These are phyloP conservation scores for Drymonia ruficornis DNA, from an alignment of 2,888 invertebrate species.

Conservation along the genomic window DNA sequence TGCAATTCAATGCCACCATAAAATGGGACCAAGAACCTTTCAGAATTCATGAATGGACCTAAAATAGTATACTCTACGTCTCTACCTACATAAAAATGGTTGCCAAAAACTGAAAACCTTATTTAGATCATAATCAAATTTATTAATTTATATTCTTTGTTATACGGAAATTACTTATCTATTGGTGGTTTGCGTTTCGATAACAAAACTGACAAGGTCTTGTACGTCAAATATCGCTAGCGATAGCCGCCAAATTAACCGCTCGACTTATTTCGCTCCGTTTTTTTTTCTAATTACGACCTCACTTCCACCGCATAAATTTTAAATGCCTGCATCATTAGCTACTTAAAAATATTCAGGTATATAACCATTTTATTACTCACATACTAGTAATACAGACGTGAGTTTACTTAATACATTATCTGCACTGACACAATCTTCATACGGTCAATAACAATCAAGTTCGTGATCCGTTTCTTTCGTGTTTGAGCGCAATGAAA, in stretches of 20 bases:
- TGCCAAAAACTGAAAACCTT: no score
- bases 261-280: background rate
- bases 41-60: no score
- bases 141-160: slow-evolving; percentile 9
- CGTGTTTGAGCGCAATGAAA: slow-evolving; percentile 32
- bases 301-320: background rate
- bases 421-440: slow-evolving; percentile 16
- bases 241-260: background rate
- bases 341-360: background rate
- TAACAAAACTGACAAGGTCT: slow-evolving; percentile 11
- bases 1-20: no score
- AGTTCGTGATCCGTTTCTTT: slow-evolving; percentile 32
- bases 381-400: background rate
- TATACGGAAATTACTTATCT: slow-evolving; percentile 12
- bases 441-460: slow-evolving; percentile 27
- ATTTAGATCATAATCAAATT: slow-evolving; percentile 3
- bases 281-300: background rate
- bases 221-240: background rate
- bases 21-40: no score
- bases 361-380: background rate
- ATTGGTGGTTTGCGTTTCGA: slow-evolving; percentile 3
- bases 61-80: no score
- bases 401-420: slow-evolving; percentile 2
- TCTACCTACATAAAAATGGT: no score
- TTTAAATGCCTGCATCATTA: background rate